Evolutionary conservation across 2,113 vertebrate species (phyloP).

Genomic region (Xiphorhynchus elegans): DNA sequence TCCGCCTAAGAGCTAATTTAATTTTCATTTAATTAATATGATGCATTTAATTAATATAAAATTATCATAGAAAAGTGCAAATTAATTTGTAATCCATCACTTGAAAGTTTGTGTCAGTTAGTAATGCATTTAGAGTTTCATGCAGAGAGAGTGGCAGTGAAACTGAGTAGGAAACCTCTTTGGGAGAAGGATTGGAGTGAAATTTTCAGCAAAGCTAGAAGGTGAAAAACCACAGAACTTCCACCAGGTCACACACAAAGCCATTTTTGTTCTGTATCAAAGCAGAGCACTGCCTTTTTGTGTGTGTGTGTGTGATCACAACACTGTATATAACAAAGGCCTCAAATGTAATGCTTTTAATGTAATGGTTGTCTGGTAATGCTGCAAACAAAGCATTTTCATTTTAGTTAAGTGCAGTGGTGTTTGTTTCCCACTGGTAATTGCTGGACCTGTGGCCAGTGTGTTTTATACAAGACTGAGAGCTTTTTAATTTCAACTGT

Average conservation of each 20-base stretch:
- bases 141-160: background rate
- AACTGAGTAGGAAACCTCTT: background rate
- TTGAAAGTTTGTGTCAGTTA: conserved; percentile 56
- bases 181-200: background rate
- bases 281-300: accelerated
- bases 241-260: background rate
- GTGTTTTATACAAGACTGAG: background rate
- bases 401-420: background rate
- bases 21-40: conserved; percentile 59
- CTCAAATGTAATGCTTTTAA: background rate
- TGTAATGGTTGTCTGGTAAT: background rate
- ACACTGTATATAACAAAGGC: background rate
- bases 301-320: background rate
- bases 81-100: conserved; percentile 54
- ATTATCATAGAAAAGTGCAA: conserved; percentile 38
- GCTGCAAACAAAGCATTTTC: background rate
- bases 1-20: conserved; percentile 36
- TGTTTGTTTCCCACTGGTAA: background rate
- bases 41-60: conserved; percentile 48
- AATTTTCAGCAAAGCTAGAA: background rate
- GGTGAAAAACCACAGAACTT: background rate
- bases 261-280: background rate
- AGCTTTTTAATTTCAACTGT: background rate
- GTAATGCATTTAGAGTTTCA: background rate
- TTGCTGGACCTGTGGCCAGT: background rate